Base-by-base conservation (phyloP, 1,140 invertebrate genomes). In the Argopecten irradians region DNA sequence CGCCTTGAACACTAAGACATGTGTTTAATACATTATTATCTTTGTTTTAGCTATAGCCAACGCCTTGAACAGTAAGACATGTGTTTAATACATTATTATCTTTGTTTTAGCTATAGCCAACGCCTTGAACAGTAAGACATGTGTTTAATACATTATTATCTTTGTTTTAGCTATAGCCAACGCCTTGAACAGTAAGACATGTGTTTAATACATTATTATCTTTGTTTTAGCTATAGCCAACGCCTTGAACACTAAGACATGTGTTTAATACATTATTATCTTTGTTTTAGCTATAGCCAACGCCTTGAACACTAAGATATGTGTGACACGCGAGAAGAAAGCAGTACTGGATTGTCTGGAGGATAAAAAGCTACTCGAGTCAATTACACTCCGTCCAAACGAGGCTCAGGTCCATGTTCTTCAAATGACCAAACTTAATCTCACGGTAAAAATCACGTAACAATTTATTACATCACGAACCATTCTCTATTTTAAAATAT, bases 341-440 rank as follows among this genome's bases (percentile, higher is more conserved):
- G 92, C 91, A 86, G 92, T 96, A 19, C 92, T 96, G 16, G 92
- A 95, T 28, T 96, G 96, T 91, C 90, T 96, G 13, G 95, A 96
- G 83, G 96, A 96, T 92, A 22, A 36, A 0, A 82, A 93, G 22
- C 92, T 96, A 14, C 89, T 90, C 5, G 83, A 92, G 14, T 92
- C 93, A 32, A 39, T 96, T 8, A 93, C 94, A 2, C 86, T 94
- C 0, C 90, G 95, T 83, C 94, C 93, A 90, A 88, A 92, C 8
- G 89, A 92, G 28, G 95, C 96, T 16, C 91, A 96, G 91, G 93
- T 97, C 43, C 97, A 97, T 95, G 97, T 97, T 1, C 92, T 97
- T 86, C 96, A 96, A n/a, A 97, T 97, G 97, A 92, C 93, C 11
- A 95, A 96, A 90, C 92, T 97, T 2, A 96, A 96, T 89, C 94